Conservation (phyloP, 2,113 vertebrate genomes). For the Thermophis baileyi region DNA sequence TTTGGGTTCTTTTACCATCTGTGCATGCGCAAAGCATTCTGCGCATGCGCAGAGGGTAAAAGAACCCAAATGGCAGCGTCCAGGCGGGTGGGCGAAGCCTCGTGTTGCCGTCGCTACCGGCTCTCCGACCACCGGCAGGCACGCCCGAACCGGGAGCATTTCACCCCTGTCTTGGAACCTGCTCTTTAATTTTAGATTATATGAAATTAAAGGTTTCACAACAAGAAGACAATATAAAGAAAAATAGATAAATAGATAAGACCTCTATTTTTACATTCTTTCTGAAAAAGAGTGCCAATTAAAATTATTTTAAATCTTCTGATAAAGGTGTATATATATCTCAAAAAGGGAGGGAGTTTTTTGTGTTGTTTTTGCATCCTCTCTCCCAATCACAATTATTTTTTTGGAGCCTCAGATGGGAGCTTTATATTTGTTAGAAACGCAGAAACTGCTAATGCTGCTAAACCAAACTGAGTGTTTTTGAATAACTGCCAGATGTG, state of each 20-base stretch:
- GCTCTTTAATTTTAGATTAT: neutral
- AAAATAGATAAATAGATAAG: neutral
- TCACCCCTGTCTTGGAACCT: neutral
- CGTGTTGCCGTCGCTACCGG: too few species aligned
- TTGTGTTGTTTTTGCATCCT: neutral
- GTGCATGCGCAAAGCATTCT: too few species aligned
- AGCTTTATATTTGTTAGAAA: constrained; percentile 9
- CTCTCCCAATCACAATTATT: neutral
- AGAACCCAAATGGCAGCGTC: too few species aligned
- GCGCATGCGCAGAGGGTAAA: too few species aligned
- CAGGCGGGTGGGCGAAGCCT: too few species aligned
- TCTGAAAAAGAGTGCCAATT: neutral
- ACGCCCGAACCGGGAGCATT: too few species aligned
- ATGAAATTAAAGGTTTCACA: neutral
- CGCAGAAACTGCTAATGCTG: constrained; percentile 5
- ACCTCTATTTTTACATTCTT: neutral
- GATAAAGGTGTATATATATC: neutral
- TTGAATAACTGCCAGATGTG: constrained; percentile 47
- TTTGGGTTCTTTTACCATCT: too few species aligned
- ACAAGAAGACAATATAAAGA: neutral
- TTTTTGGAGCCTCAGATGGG: neutral
- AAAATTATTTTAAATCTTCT: neutral
- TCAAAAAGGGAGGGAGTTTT: neutral
- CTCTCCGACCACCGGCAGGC: too few species aligned
- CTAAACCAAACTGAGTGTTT: constrained; percentile 27